Evolutionary conservation across 2,888 invertebrate species (phyloP), one percentile per base, ranked within the genome.

Genomic region (Cataglyphis cursor): DNA sequence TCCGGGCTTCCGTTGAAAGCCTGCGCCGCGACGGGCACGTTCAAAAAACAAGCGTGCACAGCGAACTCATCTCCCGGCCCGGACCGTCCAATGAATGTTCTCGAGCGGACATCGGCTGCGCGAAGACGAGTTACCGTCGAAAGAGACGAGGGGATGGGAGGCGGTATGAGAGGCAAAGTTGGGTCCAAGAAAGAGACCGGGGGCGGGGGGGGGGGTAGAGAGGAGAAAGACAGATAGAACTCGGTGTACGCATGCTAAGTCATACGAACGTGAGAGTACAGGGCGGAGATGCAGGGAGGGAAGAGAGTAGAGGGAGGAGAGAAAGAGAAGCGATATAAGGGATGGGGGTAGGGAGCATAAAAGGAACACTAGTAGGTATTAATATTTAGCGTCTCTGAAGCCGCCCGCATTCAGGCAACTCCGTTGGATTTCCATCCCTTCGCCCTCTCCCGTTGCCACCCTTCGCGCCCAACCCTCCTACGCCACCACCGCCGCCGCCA

Each of bases 321-420:
- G 65, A 62, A 86, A 86, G 90, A 90, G 90, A 90, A 90, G 88
- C 89, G 90, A 92, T 91, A 90, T 84, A 66, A 83, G 75, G 82
- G 87, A 89, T 87, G 88, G 88, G 88, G 89, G 89, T 82, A 92
- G 91, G 90, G 87, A 91, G 90, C 92, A 92, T 93, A 93, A 94
- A 94, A 93, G 93, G 92, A 93, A 94, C 92, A 94, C 92, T 93
- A 93, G 93, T 93, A 93, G 93, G 94, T 94, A 94, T 94, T 94
- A 94, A 94, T 94, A 94, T 94, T 94, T 94, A 94, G 94, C 94
- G 93, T 94, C 93, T 92, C 93, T 93, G 93, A 93, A 94, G 93
- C 93, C 92, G 89, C 90, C 91, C 92, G 93, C 93, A 94, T 94
- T 94, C 91, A 93, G 93, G 92, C 91, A 93, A 92, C 93, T 91